Conservation (phyloP, 1,140 invertebrate species). For the Caenorhabditis inopinata region DNA sequence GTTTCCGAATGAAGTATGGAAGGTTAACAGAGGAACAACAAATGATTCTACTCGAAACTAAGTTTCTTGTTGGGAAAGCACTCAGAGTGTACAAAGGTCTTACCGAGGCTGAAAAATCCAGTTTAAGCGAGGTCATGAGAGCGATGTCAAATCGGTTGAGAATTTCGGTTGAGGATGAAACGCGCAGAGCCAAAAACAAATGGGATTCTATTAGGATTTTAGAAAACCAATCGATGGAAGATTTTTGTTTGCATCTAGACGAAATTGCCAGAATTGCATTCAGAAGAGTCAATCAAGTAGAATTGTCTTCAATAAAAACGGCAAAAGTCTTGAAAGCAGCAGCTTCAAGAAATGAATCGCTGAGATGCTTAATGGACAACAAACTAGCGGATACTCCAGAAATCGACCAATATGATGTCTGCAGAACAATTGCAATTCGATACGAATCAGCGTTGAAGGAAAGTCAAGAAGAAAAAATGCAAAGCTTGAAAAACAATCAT, state of each 20-base stretch:
- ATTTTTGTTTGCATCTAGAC: neutral
- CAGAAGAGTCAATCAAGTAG: neutral
- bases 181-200: neutral
- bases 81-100: neutral
- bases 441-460: too few relatives aligned
- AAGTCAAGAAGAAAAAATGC: too few relatives aligned
- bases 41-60: neutral
- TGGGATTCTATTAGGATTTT: neutral
- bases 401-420: neutral
- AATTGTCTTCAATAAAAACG: neutral
- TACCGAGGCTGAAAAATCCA: too few relatives aligned
- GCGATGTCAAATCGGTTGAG: neutral
- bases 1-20: neutral
- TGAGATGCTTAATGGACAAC: neutral
- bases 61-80: neutral
- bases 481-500: too few relatives aligned
- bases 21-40: neutral
- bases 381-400: neutral
- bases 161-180: neutral
- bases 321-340: neutral
- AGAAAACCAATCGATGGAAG: neutral
- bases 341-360: neutral
- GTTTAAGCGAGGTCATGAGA: neutral
- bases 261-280: neutral
- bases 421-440: too few relatives aligned